Evolutionary conservation across 2,113 vertebrate species (phyloP), one percentile per base, ranked within the genome.

Genomic region (Prochilodus magdalenae): DNA sequence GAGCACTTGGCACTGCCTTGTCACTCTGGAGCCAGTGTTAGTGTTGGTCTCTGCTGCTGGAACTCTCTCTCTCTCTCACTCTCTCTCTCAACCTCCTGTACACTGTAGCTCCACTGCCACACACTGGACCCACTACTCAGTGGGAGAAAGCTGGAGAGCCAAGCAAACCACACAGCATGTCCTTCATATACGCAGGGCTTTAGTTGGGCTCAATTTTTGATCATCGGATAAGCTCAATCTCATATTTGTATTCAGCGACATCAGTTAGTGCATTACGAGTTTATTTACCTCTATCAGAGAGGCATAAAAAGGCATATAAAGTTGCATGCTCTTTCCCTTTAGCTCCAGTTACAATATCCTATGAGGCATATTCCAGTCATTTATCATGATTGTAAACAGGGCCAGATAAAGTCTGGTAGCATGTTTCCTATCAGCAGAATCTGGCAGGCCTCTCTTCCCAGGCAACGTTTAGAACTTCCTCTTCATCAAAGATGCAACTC

Each of bases 391-490:
- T 53, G 24, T 40, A 75, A 85, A 70, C 66, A 67, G 26, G 44
- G 66, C 36, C 40, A 73, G 79, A 85, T 74, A 82, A 79, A 77
- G 63, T 62, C 66, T 65, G 12, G 57, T 55, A 77, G 49, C 36
- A 60, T 59, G 73, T 49, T 44, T 85, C 70, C 80, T 77, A 81
- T 73, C 84, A 85, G 71, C 36, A 78, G 51, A 36, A 69, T 66
- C 66, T 71, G 33, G 47, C 27, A 66, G 63, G 27, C 49, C 33
- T 53, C 6, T 51, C 73, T 75, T 75, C 63, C 71, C 75, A 70
- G 80, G 73, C 60, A 69, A 47, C 22, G 13, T 33, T 79, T 78
- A 62, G 27, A 85, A 73, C 30, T 18, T 79, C 30, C 51, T 79
- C 63, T 67, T 40, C 53, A 79, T 75, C 70, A 79, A 59, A 79